Conservation (phyloP, 2,797 vertebrate species). For the Linurgus olivaceus region DNA sequence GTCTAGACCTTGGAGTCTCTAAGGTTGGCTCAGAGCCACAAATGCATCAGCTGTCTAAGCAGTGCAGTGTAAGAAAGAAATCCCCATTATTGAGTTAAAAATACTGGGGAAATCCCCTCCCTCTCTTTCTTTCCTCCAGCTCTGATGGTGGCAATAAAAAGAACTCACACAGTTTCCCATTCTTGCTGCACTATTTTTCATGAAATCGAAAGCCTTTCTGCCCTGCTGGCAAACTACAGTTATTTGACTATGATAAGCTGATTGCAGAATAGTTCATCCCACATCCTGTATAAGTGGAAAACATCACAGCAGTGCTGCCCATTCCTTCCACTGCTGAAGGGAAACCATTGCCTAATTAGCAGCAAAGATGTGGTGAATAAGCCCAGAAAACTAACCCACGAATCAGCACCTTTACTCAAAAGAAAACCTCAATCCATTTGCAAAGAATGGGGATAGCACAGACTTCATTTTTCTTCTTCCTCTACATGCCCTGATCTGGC, state of each 20-base stretch:
- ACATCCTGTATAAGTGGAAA: conserved; percentile 67
- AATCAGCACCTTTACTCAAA: conserved; percentile 40
- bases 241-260: conserved; percentile 31
- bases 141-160: conserved; percentile 27
- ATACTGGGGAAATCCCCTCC: conserved; percentile 44
- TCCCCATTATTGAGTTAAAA: not conserved
- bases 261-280: conserved; percentile 49
- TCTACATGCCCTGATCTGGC: not conserved
- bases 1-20: not conserved
- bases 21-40: not conserved
- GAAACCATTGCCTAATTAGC: conserved; percentile 40
- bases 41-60: not conserved
- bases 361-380: conserved; percentile 2
- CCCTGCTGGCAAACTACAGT: conserved; percentile 21
- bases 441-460: not conserved
- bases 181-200: conserved; percentile 48
- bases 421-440: conserved; percentile 25
- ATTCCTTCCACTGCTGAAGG: conserved; percentile 56
- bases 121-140: not conserved
- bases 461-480: not conserved
- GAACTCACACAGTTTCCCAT: conserved; percentile 21
- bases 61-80: conserved; percentile 15
- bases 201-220: conserved; percentile 58
- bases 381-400: not conserved
- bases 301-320: not conserved